phyloP scores from a whole-genome alignment of 2,888 invertebrate genomes.

The Cremastinae sp. region DNA sequence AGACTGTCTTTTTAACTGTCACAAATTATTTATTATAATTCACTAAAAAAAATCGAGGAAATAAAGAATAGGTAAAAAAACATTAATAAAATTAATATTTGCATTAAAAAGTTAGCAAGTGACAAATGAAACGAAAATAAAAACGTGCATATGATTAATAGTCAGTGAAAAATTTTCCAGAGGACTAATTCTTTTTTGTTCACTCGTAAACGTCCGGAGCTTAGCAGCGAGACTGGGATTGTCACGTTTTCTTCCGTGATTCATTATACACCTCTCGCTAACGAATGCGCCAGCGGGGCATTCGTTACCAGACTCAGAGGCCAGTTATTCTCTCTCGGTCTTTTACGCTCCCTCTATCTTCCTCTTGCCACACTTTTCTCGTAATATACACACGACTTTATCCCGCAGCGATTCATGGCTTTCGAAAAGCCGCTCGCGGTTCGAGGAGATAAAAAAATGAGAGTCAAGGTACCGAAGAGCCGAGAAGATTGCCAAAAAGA shows the following conservation, averaged over 20 bases:
- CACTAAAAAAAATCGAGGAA: too few species aligned
- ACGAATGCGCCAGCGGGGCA: constrained; percentile 69
- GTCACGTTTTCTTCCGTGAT: constrained; percentile 69
- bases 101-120: not conserved
- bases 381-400: constrained; percentile 53
- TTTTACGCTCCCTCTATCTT: constrained; percentile 14
- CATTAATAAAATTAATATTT: not conserved
- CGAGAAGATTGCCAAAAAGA: constrained; percentile 40
- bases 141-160: not conserved
- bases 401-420: constrained; percentile 48
- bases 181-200: not conserved
- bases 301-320: constrained; percentile 54
- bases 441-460: constrained; percentile 28
- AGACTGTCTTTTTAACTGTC: too few species aligned
- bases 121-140: not conserved
- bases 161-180: not conserved
- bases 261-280: constrained; percentile 72
- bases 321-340: constrained; percentile 57
- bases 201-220: constrained; percentile 25
- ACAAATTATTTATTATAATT: too few species aligned
- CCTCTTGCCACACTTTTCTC: constrained; percentile 29
- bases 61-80: not conserved
- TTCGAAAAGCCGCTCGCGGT: constrained; percentile 42
- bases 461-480: constrained; percentile 10
- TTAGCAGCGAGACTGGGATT: constrained; percentile 56